Evolutionary conservation across 92 coral and sea anemone genomes (phyloP).

Genomic region (Phenganax marumi): DNA sequence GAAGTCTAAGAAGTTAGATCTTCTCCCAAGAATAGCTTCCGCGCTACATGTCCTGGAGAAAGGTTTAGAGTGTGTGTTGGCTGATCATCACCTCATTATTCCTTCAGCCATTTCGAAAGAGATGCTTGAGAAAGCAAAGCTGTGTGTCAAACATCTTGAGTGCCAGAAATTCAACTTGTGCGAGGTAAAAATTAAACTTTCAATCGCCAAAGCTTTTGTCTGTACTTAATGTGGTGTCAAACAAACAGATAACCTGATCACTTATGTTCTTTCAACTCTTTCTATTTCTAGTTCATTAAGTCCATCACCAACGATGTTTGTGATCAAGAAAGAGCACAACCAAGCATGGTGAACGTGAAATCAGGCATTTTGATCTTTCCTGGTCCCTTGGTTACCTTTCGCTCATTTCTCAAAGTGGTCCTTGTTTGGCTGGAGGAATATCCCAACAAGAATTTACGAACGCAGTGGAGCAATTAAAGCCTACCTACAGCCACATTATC

Average conservation of each 20-base stretch:
- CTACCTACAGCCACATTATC: neutral
- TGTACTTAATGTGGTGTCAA: neutral
- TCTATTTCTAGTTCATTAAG: neutral
- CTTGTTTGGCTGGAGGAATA: neutral
- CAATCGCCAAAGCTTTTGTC: neutral
- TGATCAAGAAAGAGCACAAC: neutral
- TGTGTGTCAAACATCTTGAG: constrained; percentile 13
- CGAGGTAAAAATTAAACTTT: neutral
- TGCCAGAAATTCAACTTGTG: neutral
- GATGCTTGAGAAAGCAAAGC: neutral
- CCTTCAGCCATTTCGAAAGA: neutral
- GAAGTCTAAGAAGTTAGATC: neutral
- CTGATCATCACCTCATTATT: neutral
- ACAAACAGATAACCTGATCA: neutral
- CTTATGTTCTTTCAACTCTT: neutral
- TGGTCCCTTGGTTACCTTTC: neutral
- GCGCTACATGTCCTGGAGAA: neutral
- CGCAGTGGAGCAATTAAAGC: neutral
- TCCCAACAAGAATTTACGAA: neutral
- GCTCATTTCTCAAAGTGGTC: neutral
- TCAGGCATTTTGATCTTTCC: neutral
- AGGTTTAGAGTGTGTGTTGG: neutral
- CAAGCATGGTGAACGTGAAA: neutral
- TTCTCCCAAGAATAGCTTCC: neutral
- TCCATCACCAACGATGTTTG: neutral